Evolutionary conservation across 2,113 vertebrate species (phyloP).

Genomic region (Machaerirhynchus nigripectus): DNA sequence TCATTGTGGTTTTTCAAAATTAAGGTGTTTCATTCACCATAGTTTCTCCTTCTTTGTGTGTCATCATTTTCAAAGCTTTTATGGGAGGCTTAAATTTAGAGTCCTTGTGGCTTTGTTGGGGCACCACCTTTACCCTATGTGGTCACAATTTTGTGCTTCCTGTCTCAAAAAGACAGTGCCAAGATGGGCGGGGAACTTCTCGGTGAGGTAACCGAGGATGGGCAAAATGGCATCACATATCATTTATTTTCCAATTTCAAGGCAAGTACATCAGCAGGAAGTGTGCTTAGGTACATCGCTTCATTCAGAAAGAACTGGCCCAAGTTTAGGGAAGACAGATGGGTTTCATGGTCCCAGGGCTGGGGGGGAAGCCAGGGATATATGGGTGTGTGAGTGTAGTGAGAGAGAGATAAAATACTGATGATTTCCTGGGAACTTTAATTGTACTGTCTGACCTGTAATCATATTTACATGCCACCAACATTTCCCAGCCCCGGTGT

Average conservation of each 20-base stretch:
- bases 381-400: neutral
- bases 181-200: neutral
- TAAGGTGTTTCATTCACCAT: conserved; percentile 52
- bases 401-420: neutral
- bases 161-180: neutral
- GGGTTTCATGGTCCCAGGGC: neutral
- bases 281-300: neutral
- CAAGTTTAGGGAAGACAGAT: neutral
- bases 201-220: neutral
- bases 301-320: neutral
- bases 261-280: neutral
- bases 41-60: conserved; percentile 53
- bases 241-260: neutral
- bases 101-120: conserved; percentile 31
- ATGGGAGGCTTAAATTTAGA: conserved; percentile 53
- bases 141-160: conserved; percentile 33
- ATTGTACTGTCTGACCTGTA: neutral
- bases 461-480: neutral
- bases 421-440: neutral
- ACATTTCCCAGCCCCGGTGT: neutral
- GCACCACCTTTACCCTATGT: conserved; percentile 29
- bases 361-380: neutral
- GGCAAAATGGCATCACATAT: neutral
- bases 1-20: conserved; percentile 59
- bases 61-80: conserved; percentile 64